Evolutionary conservation across 2,113 vertebrate genomes (phyloP), one percentile per base, ranked within the genome.

Genomic region (Trochalopteron elliotii): DNA sequence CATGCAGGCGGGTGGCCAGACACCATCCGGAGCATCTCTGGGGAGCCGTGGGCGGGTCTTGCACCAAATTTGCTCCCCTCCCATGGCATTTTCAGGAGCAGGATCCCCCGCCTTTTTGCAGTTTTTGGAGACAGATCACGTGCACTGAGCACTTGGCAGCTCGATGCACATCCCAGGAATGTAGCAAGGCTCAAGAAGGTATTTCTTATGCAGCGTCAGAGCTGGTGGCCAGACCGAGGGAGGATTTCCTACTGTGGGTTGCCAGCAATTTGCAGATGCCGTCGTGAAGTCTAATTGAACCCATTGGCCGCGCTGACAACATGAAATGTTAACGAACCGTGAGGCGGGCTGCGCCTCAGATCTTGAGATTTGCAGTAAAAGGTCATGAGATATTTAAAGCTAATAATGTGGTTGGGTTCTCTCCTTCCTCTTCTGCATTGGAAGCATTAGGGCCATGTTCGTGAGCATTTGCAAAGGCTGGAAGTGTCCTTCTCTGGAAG

Each of bases 321-420:
- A 95, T 93, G 94, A 97, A 96, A 96, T 95, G 90, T 96, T 97
- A 96, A 97, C 47, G 83, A 96, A 96, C 83, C 91, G 0, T 92
- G 91, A 85, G 92, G 78, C 61, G 1, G 85, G 84, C 87, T 94
- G 94, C 8, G 5, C 74, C 90, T 97, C 90, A 94, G 76, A 95
- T 97, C 94, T 95, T 42, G 68, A 92, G 91, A 95, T 96, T 87
- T 95, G 91, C 92, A 90, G 92, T 81, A 94, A 96, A 97, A 97
- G 95, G 95, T 94, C 95, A 97, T 94, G 96, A 95, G 95, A 93
- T 94, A 94, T 93, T 97, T 97, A 97, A 97, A 97, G 83, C 83
- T 95, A 95, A 95, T 96, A 95, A 94, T 86, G 93, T 77, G 68
- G 35, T 75, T 80, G 64, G 86, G 71, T 89, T 92, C 60, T 70